phyloP scores from a whole-genome alignment of 1,140 invertebrate genomes.

The Scaptomyza pallida region DNA sequence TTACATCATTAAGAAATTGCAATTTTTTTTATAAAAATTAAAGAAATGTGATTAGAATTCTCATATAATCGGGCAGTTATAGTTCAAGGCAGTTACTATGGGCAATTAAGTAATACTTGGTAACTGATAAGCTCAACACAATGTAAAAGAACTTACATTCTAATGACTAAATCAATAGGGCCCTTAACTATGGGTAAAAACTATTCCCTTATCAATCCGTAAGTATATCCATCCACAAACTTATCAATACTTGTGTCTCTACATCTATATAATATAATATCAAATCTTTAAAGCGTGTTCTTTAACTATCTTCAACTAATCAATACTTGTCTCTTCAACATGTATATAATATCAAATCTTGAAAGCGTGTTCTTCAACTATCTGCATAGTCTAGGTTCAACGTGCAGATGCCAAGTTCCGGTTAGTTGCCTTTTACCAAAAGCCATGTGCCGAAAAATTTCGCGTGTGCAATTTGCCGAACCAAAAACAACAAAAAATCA shows the following conservation, averaged over 20 bases:
- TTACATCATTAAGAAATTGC: too few relatives aligned
- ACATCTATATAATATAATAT: too few relatives aligned
- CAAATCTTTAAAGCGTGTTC: too few relatives aligned
- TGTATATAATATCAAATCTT: too few relatives aligned
- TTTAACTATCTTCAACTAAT: too few relatives aligned
- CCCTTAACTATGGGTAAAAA: not conserved
- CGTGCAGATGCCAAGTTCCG: not conserved
- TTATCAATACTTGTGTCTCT: too few relatives aligned
- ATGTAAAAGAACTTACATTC: not conserved
- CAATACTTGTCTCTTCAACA: too few relatives aligned
- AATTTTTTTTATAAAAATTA: not conserved
- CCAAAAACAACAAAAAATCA: not conserved
- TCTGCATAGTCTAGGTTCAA: not conserved
- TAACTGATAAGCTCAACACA: not conserved
- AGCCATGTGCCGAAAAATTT: too few relatives aligned
- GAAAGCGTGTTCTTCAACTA: too few relatives aligned
- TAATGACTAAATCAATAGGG: not conserved
- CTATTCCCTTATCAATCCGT: too few relatives aligned
- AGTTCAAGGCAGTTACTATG: slow-evolving; percentile 20
- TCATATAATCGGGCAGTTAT: slow-evolving; percentile 8
- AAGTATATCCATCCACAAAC: too few relatives aligned
- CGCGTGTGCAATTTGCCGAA: slow-evolving; percentile 4
- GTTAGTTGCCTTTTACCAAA: not conserved
- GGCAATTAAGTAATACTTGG: not conserved
- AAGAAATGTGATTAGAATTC: not conserved